Conservation (phyloP, 2,888 invertebrate species). For the Synanthedon vespiformis region DNA sequence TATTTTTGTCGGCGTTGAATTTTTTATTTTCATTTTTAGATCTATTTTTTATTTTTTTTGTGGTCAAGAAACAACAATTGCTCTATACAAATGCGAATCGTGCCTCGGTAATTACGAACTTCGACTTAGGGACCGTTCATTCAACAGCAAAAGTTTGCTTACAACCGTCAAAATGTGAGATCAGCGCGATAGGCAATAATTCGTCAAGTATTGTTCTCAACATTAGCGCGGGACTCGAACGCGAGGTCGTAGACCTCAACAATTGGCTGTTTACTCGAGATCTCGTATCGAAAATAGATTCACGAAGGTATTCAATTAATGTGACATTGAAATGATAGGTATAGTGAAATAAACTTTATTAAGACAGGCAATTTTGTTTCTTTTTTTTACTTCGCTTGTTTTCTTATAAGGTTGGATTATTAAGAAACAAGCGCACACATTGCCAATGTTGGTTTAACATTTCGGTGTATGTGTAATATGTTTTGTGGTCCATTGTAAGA, state of each 20-base stretch:
- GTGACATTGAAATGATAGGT: neutral
- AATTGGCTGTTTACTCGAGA: conserved; percentile 42
- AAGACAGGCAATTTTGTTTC: too few species aligned
- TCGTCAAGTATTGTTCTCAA: conserved; percentile 58
- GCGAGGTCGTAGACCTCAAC: conserved; percentile 38
- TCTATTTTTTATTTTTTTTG: conserved; percentile 6
- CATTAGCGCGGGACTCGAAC: conserved; percentile 34
- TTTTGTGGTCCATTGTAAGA: conserved; percentile 40
- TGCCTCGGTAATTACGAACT: conserved; percentile 11
- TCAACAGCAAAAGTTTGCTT: conserved; percentile 15
- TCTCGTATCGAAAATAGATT: conserved; percentile 31
- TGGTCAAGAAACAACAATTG: conserved; percentile 11
- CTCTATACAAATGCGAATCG: conserved; percentile 16
- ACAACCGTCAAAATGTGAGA: conserved; percentile 28
- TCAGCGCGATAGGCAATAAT: conserved; percentile 30
- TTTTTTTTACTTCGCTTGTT: too few species aligned
- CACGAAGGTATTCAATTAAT: conserved; percentile 6
- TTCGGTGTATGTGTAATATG: conserved; percentile 14
- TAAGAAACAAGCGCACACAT: too few species aligned
- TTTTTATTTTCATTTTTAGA: neutral
- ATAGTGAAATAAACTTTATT: neutral
- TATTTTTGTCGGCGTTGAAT: neutral
- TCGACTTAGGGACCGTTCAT: neutral
- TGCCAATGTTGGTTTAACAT: conserved; percentile 3
- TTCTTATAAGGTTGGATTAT: too few species aligned